phyloP scores from a whole-genome alignment of 2,797 vertebrate genomes.

The Orientallactaga sibirica region DNA sequence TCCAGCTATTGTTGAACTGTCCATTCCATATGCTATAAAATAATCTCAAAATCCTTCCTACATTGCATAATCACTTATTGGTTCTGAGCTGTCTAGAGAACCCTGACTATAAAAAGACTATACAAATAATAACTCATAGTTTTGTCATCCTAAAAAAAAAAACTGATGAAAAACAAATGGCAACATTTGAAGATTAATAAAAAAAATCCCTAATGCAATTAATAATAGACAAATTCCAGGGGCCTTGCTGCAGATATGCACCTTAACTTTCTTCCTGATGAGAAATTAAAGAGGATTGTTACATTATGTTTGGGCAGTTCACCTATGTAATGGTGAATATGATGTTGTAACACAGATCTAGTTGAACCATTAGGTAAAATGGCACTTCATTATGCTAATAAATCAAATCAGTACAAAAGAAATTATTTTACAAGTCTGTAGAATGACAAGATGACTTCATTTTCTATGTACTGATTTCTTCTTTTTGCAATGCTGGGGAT shows the following conservation, averaged over 20 bases:
- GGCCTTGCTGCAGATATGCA: rapidly evolving
- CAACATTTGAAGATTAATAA: background rate
- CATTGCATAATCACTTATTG: no score
- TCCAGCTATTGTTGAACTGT: no score
- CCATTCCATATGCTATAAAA: no score
- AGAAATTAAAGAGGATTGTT: background rate
- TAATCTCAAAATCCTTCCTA: no score
- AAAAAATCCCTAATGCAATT: background rate
- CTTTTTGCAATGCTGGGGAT: no score
- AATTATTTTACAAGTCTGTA: background rate
- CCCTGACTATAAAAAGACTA: background rate
- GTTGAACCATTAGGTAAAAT: background rate
- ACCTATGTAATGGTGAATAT: background rate
- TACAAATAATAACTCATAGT: background rate
- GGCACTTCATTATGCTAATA: background rate
- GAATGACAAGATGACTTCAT: background rate
- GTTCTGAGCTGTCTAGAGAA: no score
- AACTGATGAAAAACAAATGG: background rate
- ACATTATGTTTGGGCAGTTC: background rate
- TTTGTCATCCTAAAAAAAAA: conserved; percentile 7
- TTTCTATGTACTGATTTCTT: background rate
- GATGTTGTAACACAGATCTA: background rate
- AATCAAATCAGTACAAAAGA: conserved; percentile 10
- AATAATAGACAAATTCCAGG: background rate
- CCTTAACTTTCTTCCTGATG: background rate